Percentiles rank a stretch among this genome's conserved stretches.
Conservation (phyloP, 2,113 vertebrate genomes). For the Thunnus maccoyii region DNA sequence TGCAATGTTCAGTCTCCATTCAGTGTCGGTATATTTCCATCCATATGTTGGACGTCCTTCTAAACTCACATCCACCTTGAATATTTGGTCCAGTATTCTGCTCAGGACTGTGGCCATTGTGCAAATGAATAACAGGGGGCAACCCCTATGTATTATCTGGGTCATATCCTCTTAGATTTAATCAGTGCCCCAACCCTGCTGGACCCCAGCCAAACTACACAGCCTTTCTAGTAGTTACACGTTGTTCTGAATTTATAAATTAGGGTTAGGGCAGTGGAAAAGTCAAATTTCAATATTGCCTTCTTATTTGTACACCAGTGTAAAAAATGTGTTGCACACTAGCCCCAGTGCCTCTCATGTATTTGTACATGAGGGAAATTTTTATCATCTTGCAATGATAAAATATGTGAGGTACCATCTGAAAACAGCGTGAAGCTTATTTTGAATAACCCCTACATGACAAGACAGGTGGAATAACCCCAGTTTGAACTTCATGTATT, state of each 20-base stretch:
- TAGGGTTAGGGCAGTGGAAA: background rate
- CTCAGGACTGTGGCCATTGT: background rate
- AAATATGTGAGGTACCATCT: background rate
- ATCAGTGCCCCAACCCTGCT: background rate
- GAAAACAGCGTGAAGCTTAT: background rate
- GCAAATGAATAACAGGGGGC: background rate
- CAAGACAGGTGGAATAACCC: background rate
- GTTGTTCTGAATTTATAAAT: background rate
- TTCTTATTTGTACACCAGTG: too few species aligned
- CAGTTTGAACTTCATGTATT: background rate
- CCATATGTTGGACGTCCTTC: background rate
- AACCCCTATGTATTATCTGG: background rate
- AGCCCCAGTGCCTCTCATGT: background rate
- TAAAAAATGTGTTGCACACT: background rate
- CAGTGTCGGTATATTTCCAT: background rate
- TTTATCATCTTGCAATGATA: background rate
- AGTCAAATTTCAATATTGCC: too few species aligned
- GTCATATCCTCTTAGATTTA: background rate
- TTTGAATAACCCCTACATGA: background rate
- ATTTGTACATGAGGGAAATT: background rate
- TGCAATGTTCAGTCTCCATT: slow-evolving; percentile 18
- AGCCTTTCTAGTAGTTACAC: too few species aligned
- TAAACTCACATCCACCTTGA: background rate
- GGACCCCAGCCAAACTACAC: background rate
- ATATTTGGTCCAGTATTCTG: background rate